Percentiles rank a stretch among this genome's conserved stretches.
phyloP scores from a whole-genome alignment of 2,888 invertebrate species.

The Drosophila suboccidentalis region DNA sequence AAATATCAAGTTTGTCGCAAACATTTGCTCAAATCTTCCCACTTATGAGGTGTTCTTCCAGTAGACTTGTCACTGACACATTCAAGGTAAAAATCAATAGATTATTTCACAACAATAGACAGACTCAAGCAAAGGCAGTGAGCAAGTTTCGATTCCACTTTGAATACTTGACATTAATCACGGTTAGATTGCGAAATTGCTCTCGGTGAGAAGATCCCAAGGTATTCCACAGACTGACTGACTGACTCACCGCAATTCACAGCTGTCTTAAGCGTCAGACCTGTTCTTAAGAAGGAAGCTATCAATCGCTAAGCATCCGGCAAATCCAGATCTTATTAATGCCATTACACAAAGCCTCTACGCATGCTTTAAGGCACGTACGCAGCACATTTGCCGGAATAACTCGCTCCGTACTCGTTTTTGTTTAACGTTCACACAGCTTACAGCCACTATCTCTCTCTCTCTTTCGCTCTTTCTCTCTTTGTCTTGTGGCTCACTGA shows the following conservation, averaged over 20 bases:
- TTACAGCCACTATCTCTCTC: background rate
- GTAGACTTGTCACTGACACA: slow-evolving; percentile 7
- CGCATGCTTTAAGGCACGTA: slow-evolving; percentile 55
- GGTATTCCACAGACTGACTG: slow-evolving; percentile 16
- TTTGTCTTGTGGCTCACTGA: slow-evolving; percentile 8
- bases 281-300: slow-evolving; percentile 25
- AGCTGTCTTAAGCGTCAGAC: background rate
- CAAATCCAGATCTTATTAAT: slow-evolving; percentile 10
- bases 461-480: background rate
- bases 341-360: slow-evolving; percentile 15
- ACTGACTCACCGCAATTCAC: slow-evolving; percentile 1
- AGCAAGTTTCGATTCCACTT: slow-evolving; percentile 8
- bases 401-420: slow-evolving; percentile 7
- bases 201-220: slow-evolving; percentile 5
- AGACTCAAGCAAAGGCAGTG: background rate
- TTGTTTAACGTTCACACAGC: slow-evolving; percentile 16
- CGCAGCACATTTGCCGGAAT: slow-evolving; percentile 29
- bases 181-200: slow-evolving; percentile 4
- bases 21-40: background rate
- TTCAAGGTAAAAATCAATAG: slow-evolving; percentile 15
- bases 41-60: background rate
- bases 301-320: slow-evolving; percentile 13
- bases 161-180: slow-evolving; percentile 17
- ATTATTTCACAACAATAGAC: slow-evolving; percentile 11
- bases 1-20: background rate